Evolutionary conservation across 1,140 invertebrate species (phyloP), one percentile per base, ranked within the genome.

Genomic region (Zaprionus camerounensis): DNA sequence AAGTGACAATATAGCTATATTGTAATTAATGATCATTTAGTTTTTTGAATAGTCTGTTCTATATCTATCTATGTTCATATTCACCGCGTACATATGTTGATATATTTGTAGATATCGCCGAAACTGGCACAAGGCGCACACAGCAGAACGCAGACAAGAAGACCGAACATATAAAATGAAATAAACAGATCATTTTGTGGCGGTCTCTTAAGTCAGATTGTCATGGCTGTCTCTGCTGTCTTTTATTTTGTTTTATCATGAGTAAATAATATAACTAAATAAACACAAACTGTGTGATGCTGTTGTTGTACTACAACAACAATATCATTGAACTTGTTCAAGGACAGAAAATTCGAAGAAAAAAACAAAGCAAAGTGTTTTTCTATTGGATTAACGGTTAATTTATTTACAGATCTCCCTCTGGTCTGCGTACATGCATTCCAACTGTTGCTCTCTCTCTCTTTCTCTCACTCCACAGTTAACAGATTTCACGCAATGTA

Each of bases 321-420:
- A 53, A 76, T 72, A 87, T 83, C 84, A 76, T 84, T 87, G 85
- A 88, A 90, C 84, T 90, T 81, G 28, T 57, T 90, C 85, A 88
- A 88, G 84, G 84, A 81, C 85, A 81, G 63, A 12, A 58, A 20
- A 38, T 56, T 36, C 58, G 63, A 49, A 76, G 66, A 44, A 65
- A 61, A 64, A 75, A 46, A 38, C 28, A 56, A 58, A 63, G 34
- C n/a, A 26, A 58, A 38, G 31, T 58, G 15, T 24, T 59, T 58
- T 36, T 26, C 24, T 13, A 57, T 68, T 69, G 34, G n/a, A 63
- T 57, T 57, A 63, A 57, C 34, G 31, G 24, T 71, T 70, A 41
- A 57, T 41, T 34, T 5, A 20, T 53, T 59, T 36, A 34, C 31
- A n/a, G 49, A 71, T 44, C 15, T 22, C 31, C 31, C 44, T 44